Evolutionary conservation across 2,797 vertebrate species (phyloP).

Genomic region (Paedocypris micromegethes): DNA sequence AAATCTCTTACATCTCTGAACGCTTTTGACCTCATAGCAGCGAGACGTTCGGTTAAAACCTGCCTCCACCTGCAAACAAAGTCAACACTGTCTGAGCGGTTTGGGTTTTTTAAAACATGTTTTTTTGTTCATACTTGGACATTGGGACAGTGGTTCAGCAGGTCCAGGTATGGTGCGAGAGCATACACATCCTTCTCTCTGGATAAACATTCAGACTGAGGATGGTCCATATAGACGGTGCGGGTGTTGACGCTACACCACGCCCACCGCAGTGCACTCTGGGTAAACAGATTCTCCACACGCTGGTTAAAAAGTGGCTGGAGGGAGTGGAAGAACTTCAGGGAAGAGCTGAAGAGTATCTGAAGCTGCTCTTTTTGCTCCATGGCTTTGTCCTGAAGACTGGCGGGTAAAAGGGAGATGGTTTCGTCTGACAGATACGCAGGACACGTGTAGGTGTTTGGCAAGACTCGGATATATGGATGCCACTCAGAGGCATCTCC

Average conservation of each 20-base stretch:
- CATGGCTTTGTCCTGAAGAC: conserved; percentile 61
- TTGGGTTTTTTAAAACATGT: too few relatives aligned
- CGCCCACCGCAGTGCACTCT: conserved; percentile 82
- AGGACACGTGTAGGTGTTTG: conserved; percentile 79
- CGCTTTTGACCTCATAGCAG: conserved; percentile 80
- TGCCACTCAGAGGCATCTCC: conserved; percentile 78
- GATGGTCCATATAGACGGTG: conserved; percentile 79
- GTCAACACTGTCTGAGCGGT: too few relatives aligned
- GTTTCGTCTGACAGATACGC: conserved; percentile 67
- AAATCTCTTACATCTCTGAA: conserved; percentile 57
- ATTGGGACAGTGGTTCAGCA: conserved; percentile 85
- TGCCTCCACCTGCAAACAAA: conserved; percentile 76
- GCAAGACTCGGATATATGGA: conserved; percentile 80
- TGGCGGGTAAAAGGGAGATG: conserved; percentile 67
- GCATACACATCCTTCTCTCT: conserved; percentile 76
- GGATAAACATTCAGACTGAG: conserved; percentile 65
- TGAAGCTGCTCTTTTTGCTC: conserved; percentile 69
- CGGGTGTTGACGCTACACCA: conserved; percentile 94
- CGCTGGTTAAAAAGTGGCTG: conserved; percentile 76
- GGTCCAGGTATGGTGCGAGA: conserved; percentile 86
- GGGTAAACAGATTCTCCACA: conserved; percentile 69
- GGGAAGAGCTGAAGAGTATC: conserved; percentile 66
- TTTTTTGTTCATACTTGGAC: conserved; percentile 72
- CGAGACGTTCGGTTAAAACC: conserved; percentile 71
- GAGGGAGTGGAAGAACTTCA: conserved; percentile 75